Conservation (phyloP, 2,113 vertebrate species). For the Notothenia coriiceps region DNA sequence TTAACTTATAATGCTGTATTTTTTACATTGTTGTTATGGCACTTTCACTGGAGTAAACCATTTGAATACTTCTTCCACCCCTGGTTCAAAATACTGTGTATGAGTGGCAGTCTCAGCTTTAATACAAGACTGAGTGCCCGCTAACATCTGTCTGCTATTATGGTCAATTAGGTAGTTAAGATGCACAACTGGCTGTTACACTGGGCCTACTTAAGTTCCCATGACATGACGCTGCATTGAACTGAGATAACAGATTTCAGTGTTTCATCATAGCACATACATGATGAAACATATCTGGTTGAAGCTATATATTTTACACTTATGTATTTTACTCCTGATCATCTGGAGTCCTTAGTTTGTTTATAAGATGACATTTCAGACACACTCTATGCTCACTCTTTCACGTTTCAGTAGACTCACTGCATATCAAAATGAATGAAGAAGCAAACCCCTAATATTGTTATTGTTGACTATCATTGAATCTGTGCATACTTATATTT, state of each 20-base stretch:
- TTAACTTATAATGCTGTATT: not conserved
- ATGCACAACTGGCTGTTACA: constrained; percentile 7
- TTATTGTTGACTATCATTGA: not conserved
- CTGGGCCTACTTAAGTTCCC: not conserved
- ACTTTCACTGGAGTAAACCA: not conserved
- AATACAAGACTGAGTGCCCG: not conserved
- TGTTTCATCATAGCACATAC: not conserved
- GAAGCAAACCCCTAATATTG: not conserved
- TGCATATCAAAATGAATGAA: not conserved
- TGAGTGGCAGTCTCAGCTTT: not conserved
- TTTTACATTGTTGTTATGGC: not conserved
- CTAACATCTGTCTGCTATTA: constrained; percentile 40
- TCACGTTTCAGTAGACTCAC: not conserved
- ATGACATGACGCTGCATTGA: constrained; percentile 5
- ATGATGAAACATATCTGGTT: not conserved
- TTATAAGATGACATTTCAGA: not conserved
- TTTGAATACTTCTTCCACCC: not conserved
- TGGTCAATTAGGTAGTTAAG: constrained; percentile 22
- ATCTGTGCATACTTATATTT: not conserved
- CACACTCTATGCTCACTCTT: too few species aligned
- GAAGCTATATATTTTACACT: not conserved
- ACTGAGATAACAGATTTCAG: not conserved
- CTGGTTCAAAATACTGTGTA: not conserved
- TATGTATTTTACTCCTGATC: not conserved
- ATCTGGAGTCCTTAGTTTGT: not conserved